These are phyloP conservation scores for Pterois miles DNA, from an alignment of 2,797 vertebrate species.

Conservation along the genomic window DNA sequence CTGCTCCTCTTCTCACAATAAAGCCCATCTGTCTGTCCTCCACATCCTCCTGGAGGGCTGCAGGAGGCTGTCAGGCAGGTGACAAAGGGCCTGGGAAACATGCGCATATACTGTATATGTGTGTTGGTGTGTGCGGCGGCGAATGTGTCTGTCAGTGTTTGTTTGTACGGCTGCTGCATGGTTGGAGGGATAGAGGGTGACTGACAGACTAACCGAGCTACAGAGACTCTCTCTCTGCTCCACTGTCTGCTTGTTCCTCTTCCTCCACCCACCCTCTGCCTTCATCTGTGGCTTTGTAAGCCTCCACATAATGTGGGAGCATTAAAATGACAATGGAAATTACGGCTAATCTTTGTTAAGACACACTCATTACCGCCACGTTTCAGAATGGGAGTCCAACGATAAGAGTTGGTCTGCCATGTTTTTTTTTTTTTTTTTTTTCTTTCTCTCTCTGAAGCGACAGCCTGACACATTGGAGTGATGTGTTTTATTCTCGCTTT, in stretches of 20 bases:
- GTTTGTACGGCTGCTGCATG: slow-evolving; percentile 46
- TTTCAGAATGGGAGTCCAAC: slow-evolving; percentile 72
- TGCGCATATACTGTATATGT: slow-evolving; percentile 11
- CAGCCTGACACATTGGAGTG: slow-evolving; percentile 77
- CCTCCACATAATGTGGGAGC: slow-evolving; percentile 76
- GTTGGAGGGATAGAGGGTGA: slow-evolving; percentile 69
- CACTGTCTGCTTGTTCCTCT: slow-evolving; percentile 62
- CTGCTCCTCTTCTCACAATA: slow-evolving; percentile 59
- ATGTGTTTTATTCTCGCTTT: slow-evolving; percentile 79
- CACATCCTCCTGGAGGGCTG: slow-evolving; percentile 56
- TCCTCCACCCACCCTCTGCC: slow-evolving; percentile 74
- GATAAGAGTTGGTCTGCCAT: slow-evolving; percentile 73
- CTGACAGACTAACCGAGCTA: slow-evolving; percentile 79
- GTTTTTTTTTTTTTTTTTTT: background rate
- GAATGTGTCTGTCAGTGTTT: slow-evolving; percentile 47
- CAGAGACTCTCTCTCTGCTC: slow-evolving; percentile 60
- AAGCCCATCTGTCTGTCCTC: slow-evolving; percentile 54
- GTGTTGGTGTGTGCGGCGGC: slow-evolving; percentile 32
- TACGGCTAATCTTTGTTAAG: slow-evolving; percentile 83
- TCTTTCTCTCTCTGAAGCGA: slow-evolving; percentile 63
- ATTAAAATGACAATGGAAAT: slow-evolving; percentile 84
- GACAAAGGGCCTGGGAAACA: slow-evolving; percentile 57
- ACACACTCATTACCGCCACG: slow-evolving; percentile 77
- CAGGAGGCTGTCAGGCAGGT: slow-evolving; percentile 73
- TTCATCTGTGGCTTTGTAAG: slow-evolving; percentile 80